Evolutionary conservation across 2,113 vertebrate genomes (phyloP).

Genomic region (Siniperca knerii): DNA sequence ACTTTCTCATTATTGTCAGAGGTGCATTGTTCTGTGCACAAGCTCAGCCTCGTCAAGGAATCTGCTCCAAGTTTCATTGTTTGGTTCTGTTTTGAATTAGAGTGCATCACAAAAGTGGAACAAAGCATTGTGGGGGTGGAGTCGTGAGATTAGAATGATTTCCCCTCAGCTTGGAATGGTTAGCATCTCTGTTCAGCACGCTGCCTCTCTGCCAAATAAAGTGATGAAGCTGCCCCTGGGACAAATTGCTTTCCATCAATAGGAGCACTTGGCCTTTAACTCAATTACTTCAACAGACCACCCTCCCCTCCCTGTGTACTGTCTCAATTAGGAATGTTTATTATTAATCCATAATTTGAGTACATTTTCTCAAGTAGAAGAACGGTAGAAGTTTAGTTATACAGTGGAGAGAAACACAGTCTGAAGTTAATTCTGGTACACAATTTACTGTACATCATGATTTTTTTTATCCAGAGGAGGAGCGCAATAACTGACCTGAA

Average conservation of each 20-base stretch:
- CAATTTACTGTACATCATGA: neutral
- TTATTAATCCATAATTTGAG: slow-evolving; percentile 27
- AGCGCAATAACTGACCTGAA: neutral
- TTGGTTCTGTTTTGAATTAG: slow-evolving; percentile 73
- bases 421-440: neutral
- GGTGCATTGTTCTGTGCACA: slow-evolving; percentile 42
- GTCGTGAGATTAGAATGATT: slow-evolving; percentile 63
- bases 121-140: slow-evolving; percentile 68
- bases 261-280: slow-evolving; percentile 39
- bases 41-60: slow-evolving; percentile 17
- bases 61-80: slow-evolving; percentile 65
- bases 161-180: slow-evolving; percentile 66
- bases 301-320: neutral
- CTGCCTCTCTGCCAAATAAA: slow-evolving; percentile 53
- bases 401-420: slow-evolving; percentile 1
- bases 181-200: slow-evolving; percentile 35
- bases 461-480: neutral
- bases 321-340: slow-evolving; percentile 45
- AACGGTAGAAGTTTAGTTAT: neutral
- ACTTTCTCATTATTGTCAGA: slow-evolving; percentile 27
- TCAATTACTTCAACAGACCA: slow-evolving; percentile 34
- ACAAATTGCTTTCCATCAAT: slow-evolving; percentile 60
- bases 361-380: slow-evolving; percentile 9
- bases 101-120: slow-evolving; percentile 60
- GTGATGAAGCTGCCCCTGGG: slow-evolving; percentile 45